phyloP scores from a whole-genome alignment of 2,888 invertebrate species.

The Cinara cedri region DNA sequence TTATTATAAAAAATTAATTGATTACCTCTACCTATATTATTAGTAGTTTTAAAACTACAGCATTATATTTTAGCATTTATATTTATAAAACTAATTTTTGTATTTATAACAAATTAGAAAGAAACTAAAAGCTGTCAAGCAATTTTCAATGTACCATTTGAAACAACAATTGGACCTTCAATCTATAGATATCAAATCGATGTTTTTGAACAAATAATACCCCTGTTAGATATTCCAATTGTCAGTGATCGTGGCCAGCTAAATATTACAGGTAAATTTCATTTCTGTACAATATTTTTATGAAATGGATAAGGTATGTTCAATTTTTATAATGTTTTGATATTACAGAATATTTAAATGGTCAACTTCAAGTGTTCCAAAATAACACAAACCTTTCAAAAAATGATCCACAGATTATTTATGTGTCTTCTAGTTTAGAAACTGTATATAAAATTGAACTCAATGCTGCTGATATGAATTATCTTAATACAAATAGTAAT shows the following conservation, averaged over 20 bases:
- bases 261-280: constrained; percentile 65
- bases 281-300: not conserved
- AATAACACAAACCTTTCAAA: constrained; percentile 63
- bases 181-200: constrained; percentile 59
- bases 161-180: constrained; percentile 5
- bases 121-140: not conserved
- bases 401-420: constrained; percentile 65
- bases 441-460: constrained; percentile 70
- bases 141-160: constrained; percentile 27
- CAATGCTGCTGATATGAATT: constrained; percentile 69
- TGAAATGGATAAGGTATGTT: not conserved
- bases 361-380: constrained; percentile 72
- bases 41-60: not conserved
- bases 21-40: not conserved
- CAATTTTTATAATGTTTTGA: not conserved
- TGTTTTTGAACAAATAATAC: constrained; percentile 58
- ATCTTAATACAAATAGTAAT: constrained; percentile 67
- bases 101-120: constrained; percentile 58
- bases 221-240: constrained; percentile 63
- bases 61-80: not conserved
- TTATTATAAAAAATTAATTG: not conserved
- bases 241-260: constrained; percentile 63
- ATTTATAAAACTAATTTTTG: not conserved
- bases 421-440: constrained; percentile 70
- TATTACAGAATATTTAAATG: constrained; percentile 71